Evolutionary conservation across 2,797 vertebrate genomes (phyloP), one percentile per base, ranked within the genome.

Genomic region (Naso thynnoides): DNA sequence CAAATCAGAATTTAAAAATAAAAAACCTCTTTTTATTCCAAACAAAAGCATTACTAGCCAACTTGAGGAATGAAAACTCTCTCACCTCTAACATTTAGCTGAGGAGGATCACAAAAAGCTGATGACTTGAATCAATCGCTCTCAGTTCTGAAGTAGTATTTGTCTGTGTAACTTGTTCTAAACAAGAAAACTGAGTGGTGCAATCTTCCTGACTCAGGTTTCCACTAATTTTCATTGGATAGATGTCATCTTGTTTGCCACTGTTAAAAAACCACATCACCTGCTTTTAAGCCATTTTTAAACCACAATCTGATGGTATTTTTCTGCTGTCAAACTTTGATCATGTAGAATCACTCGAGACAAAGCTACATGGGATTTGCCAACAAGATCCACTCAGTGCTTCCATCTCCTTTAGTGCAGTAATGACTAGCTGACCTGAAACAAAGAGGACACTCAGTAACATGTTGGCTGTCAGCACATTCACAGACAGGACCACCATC

Each of bases 331-430:
- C 1, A 19, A 59, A 23, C 3, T 1, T 0, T 0, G 0, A 0
- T 0, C 5, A 0, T n/a, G 0, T 0, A 48, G 5, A 0, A 2
- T 0, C 0, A 0, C 2, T 73, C n/a, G n/a, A n/a, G n/a, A n/a
- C n/a, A 52, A 89, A 92, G 29, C 1, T 53, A 61, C 92, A 93
- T 6, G 91, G 91, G 49, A 93, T 89, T 42, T 60, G 67, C 49
- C 92, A 52, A 73, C 91, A 93, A 6, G 91, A 90, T 53, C 87
- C 90, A 9, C 27, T 81, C 70, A 91, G 50, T 1, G 78, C 89
- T 1, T 50, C 49, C 39, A 92, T 76, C 1, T 4, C 15, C 1
- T 7, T 0, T 31, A 90, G 88, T 44, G 86, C 3, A 0, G 21
- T 42, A 3, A 86, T n/a, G n/a, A n/a, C n/a, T n/a, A 31, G 31